These are phyloP conservation scores for Aplochiton taeniatus DNA, from an alignment of 2,797 vertebrate species.

Conservation along the genomic window DNA sequence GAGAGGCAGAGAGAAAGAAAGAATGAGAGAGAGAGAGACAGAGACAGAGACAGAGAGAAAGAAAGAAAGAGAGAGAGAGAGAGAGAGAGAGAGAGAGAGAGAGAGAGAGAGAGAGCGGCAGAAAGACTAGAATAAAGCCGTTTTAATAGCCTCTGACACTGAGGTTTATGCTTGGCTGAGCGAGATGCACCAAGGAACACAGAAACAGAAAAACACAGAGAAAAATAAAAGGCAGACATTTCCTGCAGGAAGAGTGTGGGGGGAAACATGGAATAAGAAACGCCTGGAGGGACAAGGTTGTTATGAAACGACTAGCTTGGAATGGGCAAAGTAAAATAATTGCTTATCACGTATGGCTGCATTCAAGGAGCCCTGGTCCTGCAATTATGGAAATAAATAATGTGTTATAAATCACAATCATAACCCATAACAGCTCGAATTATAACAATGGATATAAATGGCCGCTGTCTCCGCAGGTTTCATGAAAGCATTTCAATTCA, in stretches of 20 bases:
- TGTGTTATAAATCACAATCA: slow-evolving; percentile 62
- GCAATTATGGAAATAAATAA: slow-evolving; percentile 64
- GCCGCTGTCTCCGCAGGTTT: slow-evolving; percentile 38
- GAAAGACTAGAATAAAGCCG: slow-evolving; percentile 15
- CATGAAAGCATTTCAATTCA: slow-evolving; percentile 38
- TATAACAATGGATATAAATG: slow-evolving; percentile 50
- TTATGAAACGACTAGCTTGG: slow-evolving; percentile 18
- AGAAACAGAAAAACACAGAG: not conserved
- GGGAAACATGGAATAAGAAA: slow-evolving; percentile 23
- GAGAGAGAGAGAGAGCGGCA: not conserved
- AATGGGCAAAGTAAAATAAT: slow-evolving; percentile 5
- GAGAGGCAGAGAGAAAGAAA: not conserved
- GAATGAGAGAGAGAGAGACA: not conserved
- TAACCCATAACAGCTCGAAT: slow-evolving; percentile 52
- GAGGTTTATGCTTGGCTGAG: slow-evolving; percentile 14
- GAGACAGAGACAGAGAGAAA: not conserved
- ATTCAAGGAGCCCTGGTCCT: slow-evolving; percentile 32
- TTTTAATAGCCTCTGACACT: slow-evolving; percentile 24
- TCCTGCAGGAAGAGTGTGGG: not conserved
- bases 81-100: not conserved
- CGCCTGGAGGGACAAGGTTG: slow-evolving; percentile 6
- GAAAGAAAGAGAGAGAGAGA: not conserved
- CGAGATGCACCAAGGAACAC: slow-evolving; percentile 15
- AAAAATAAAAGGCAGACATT: slow-evolving; percentile 19
- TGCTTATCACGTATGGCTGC: slow-evolving; percentile 48